These are phyloP conservation scores for Synanthedon tipuliformis DNA, from an alignment of 2,888 invertebrate species.

Conservation along the genomic window DNA sequence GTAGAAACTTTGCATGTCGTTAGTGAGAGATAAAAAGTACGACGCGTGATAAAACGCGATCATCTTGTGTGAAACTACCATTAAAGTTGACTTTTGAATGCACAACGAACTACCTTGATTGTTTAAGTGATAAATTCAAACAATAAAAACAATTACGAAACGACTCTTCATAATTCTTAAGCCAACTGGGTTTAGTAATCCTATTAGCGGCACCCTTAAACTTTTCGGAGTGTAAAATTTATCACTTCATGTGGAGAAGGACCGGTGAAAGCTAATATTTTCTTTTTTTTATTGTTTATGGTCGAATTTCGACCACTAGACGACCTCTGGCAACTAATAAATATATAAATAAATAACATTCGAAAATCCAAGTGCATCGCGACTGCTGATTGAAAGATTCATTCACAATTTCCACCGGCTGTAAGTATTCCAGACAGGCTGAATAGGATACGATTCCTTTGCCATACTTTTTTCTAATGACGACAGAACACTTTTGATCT, in stretches of 20 bases:
- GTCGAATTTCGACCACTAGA: no score
- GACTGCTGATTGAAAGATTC: neutral
- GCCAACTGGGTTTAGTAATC: no score
- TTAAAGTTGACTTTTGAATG: neutral
- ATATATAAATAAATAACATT: constrained; percentile 4
- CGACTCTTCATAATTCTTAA: neutral
- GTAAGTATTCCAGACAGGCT: neutral
- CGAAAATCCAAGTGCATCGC: constrained; percentile 15
- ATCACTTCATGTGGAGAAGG: no score
- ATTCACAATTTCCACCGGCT: constrained; percentile 1
- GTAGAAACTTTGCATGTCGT: neutral
- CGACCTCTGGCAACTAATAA: no score
- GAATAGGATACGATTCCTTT: neutral
- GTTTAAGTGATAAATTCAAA: neutral
- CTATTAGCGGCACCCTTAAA: no score
- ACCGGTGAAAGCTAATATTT: no score
- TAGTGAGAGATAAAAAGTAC: neutral
- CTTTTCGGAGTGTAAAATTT: no score
- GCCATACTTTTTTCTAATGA: neutral
- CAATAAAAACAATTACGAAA: neutral
- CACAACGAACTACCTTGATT: neutral
- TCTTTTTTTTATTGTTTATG: no score
- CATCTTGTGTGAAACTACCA: neutral
- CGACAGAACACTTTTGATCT: neutral
- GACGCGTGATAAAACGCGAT: neutral